Conservation (phyloP, 2,888 invertebrate species). For the Gibbula magus region DNA sequence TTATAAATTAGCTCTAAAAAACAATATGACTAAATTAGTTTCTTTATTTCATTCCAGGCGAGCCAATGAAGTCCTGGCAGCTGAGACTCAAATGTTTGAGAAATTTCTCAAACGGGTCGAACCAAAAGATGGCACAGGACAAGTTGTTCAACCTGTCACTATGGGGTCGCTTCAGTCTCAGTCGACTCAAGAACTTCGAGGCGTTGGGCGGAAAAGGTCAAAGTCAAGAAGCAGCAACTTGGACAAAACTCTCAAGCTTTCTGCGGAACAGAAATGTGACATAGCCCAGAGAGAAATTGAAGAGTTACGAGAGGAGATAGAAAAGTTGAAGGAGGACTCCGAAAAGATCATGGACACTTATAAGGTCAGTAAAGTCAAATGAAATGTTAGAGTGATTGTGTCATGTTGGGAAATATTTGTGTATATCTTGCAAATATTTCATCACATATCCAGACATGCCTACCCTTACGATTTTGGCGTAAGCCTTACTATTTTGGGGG, state of each 20-base stretch:
- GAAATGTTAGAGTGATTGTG: no score
- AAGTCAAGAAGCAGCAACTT: conserved; percentile 70
- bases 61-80: conserved; percentile 72
- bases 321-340: conserved; percentile 71
- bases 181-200: conserved; percentile 57
- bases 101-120: conserved; percentile 73
- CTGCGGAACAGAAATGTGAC: conserved; percentile 75
- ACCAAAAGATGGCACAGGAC: conserved; percentile 60
- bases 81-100: conserved; percentile 75
- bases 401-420: no score
- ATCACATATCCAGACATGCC: no score
- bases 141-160: conserved; percentile 28
- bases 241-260: conserved; percentile 69
- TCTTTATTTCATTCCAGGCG: conserved; percentile 53
- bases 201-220: conserved; percentile 68
- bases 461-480: no score
- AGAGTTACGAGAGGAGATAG: conserved; percentile 71
- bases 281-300: conserved; percentile 75
- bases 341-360: conserved; percentile 73
- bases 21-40: no score
- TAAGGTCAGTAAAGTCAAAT: conserved; percentile 57
- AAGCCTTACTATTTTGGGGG: no score
- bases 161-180: conserved; percentile 56
- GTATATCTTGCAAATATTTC: no score
- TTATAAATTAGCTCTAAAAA: no score